Conservation (phyloP, 2,888 invertebrate genomes). For the Harpagoxenus sublaevis region DNA sequence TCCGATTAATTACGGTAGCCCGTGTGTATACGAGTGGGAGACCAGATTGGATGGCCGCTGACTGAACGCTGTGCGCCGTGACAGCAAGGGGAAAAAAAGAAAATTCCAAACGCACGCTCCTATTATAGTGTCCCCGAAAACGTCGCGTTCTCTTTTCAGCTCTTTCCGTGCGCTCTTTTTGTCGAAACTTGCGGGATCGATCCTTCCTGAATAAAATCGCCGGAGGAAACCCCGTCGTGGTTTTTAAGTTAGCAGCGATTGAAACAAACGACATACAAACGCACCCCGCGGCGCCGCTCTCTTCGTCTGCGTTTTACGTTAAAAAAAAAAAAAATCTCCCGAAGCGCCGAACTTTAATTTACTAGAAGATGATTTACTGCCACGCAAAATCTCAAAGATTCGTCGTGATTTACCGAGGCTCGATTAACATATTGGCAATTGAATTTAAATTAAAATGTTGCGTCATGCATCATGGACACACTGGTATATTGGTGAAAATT, state of each 20-base stretch:
- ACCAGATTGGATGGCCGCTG: constrained; percentile 59
- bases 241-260: constrained; percentile 8
- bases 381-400: not conserved
- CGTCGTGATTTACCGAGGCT: not conserved
- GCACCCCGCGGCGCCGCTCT: not conserved
- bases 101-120: not conserved
- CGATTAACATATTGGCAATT: not conserved
- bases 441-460: not conserved
- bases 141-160: not conserved
- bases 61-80: constrained; percentile 22
- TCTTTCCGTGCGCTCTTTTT: not conserved
- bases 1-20: constrained; percentile 64
- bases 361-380: not conserved
- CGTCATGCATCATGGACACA: not conserved
- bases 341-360: not conserved
- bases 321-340: not conserved
- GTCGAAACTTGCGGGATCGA: not conserved
- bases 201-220: constrained; percentile 35
- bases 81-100: not conserved
- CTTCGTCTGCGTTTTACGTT: too few relatives aligned
- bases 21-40: constrained; percentile 33
- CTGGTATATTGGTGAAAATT: not conserved
- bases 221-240: not conserved
- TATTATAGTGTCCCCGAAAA: constrained; percentile 14
- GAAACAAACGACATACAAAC: constrained; percentile 5